phyloP scores from a whole-genome alignment of 2,113 vertebrate species.

The Psettodes erumei region DNA sequence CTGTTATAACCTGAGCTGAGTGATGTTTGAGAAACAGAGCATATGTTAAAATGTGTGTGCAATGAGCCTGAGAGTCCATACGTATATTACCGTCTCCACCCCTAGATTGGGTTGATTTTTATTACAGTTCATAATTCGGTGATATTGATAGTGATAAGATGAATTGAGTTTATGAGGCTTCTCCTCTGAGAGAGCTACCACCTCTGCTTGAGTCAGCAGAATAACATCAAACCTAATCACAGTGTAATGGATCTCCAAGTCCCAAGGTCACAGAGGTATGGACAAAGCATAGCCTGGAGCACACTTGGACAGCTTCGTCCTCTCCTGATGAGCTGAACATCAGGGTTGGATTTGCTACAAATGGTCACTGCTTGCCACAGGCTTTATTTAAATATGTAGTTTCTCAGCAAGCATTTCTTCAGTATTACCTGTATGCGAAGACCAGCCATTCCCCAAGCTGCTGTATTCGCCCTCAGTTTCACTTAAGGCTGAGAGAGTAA shows the following conservation, averaged over 20 bases:
- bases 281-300: slow-evolving; percentile 61
- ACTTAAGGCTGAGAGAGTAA: neutral
- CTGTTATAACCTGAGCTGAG: neutral
- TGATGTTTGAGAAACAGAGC: neutral
- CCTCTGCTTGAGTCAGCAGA: slow-evolving; percentile 67
- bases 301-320: slow-evolving; percentile 19
- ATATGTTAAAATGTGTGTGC: neutral
- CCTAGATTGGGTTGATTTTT: slow-evolving; percentile 29
- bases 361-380: slow-evolving; percentile 37
- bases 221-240: slow-evolving; percentile 74
- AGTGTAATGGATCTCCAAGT: slow-evolving; percentile 66
- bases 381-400: slow-evolving; percentile 47
- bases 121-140: slow-evolving; percentile 66
- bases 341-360: slow-evolving; percentile 2
- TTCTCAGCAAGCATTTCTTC: slow-evolving; percentile 22
- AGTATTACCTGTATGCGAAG: slow-evolving; percentile 25
- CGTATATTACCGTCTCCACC: slow-evolving; percentile 33
- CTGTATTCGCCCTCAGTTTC: slow-evolving; percentile 1
- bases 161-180: slow-evolving; percentile 71
- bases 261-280: slow-evolving; percentile 58
- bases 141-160: slow-evolving; percentile 71
- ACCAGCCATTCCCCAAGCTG: slow-evolving; percentile 8
- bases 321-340: slow-evolving; percentile 26
- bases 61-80: slow-evolving; percentile 23
- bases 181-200: slow-evolving; percentile 51